Base-by-base conservation (phyloP, 2,888 invertebrate genomes). In the Vannuccia rotundouncinata region DNA sequence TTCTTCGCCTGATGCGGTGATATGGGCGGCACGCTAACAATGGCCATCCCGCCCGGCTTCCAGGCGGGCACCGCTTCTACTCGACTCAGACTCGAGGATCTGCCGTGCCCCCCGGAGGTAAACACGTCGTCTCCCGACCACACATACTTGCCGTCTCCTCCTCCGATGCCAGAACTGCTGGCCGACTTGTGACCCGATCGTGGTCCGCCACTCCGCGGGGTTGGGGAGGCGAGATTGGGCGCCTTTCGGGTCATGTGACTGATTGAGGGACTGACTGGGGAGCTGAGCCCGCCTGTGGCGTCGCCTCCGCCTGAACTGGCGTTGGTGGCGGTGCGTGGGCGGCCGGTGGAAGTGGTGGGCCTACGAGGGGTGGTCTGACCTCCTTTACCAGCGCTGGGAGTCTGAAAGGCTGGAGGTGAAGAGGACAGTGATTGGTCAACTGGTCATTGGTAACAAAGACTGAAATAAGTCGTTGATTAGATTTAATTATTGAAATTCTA, bases 11-110 rank as follows among this genome's bases (percentile, higher is more conserved):
- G 13, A 22, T 66, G 66, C 66, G 66, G 17, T 22, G 66, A 22
- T 2, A 66, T 5, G 13, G 66, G 66, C 2, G 66, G 66, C 66
- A 66, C 22, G 25, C 22, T 66, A 2, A 66, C 66, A 22, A 66
- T 66, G 17, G 66, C 66, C 66, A 66, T 66, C 22, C 66, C 66
- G 2, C 66, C 66, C 66, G 66, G 66, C 66, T 66, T 66, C 66
- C 66, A 66, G 66, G 66, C 66, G 66, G 66, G 66, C 13, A 66
- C 25, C 10, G 66, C 66, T 27, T 66, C 66, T 22, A 66, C 66
- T 22, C 66, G 66, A 66, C 66, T 66, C 66, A 66, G 66, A 66
- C 66, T 66, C 2, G 66, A 17, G 2, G 66, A 66, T 2, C 66
- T 17, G 2, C 17, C 17, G 17, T n/a, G 17, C 17, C 25, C 2